A percentile compares a stretch with the other conserved stretches of the same genome.
Conservation (phyloP, 2,797 vertebrate genomes). For the Manis crassicaudata region DNA sequence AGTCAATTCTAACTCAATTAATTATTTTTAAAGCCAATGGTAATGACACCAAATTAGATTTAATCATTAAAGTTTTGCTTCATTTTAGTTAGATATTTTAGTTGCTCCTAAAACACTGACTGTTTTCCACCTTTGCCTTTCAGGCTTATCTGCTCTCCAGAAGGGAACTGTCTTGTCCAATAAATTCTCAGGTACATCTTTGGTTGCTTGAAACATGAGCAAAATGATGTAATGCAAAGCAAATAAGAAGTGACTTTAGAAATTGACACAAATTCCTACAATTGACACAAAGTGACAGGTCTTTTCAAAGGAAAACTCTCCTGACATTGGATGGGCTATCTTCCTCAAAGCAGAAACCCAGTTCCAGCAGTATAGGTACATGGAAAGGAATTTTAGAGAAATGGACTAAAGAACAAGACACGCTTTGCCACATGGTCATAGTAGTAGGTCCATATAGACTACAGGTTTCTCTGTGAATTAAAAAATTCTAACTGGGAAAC, state of each 20-base stretch:
- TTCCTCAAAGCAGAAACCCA: slow-evolving; percentile 4
- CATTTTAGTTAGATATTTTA: slow-evolving; percentile 46
- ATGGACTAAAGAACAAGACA: neutral
- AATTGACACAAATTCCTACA: slow-evolving; percentile 74
- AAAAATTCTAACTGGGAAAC: slow-evolving; percentile 36
- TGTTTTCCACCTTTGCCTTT: slow-evolving; percentile 58
- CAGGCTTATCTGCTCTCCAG: slow-evolving; percentile 38
- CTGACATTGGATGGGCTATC: slow-evolving; percentile 46
- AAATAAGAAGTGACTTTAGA: slow-evolving; percentile 72
- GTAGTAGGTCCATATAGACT: neutral
- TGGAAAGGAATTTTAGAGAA: slow-evolving; percentile 40
- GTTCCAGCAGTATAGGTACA: neutral
- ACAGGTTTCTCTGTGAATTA: neutral
- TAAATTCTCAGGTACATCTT: slow-evolving; percentile 73
- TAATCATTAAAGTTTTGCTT: slow-evolving; percentile 45
- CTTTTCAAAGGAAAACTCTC: slow-evolving; percentile 60
- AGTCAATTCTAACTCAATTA: slow-evolving; percentile 79
- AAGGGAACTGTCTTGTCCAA: slow-evolving; percentile 69
- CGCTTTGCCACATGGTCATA: neutral
- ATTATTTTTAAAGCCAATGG: slow-evolving; percentile 70
- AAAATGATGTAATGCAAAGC: slow-evolving; percentile 70
- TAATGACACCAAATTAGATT: slow-evolving; percentile 70
- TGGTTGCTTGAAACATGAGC: slow-evolving; percentile 58
- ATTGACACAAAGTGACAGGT: slow-evolving; percentile 75
- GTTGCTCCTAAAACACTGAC: slow-evolving; percentile 14